phyloP scores from a whole-genome alignment of 1,140 invertebrate genomes.

The Lordiphosa mommai region DNA sequence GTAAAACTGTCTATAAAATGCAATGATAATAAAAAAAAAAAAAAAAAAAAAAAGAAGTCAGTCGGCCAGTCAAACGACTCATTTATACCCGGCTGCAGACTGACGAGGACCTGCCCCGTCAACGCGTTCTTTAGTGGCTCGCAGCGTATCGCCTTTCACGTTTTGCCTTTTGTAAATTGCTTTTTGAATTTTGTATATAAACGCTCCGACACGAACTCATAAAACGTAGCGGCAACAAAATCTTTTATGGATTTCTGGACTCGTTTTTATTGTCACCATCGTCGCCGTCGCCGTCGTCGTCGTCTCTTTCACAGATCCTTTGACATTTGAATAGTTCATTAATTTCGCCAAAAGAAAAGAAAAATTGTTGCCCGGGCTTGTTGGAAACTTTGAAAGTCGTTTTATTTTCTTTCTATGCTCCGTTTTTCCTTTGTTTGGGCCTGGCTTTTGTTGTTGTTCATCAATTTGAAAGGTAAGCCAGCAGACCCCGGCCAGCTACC shows the following conservation, averaged over 20 bases:
- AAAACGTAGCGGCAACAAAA: constrained; percentile 62
- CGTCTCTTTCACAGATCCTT: constrained; percentile 68
- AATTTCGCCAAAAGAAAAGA: constrained; percentile 64
- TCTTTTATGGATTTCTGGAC: constrained; percentile 74
- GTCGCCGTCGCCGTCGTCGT: constrained; percentile 21
- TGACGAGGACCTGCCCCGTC: constrained; percentile 31
- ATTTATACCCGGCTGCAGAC: constrained; percentile 38
- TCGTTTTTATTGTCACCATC: constrained; percentile 68
- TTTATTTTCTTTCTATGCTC: constrained; percentile 55
- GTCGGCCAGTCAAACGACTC: constrained; percentile 50
- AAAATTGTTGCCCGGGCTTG: constrained; percentile 23
- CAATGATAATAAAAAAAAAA: constrained; percentile 67
- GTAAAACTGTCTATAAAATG: constrained; percentile 77
- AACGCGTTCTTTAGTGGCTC: constrained; percentile 53
- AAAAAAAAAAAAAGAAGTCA: constrained; percentile 19
- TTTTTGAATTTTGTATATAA: constrained; percentile 77
- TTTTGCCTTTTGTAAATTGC: constrained; percentile 72
- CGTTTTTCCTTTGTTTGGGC: constrained; percentile 62
- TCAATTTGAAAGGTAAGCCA: constrained; percentile 73
- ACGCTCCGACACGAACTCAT: constrained; percentile 47
- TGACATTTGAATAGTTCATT: constrained; percentile 78
- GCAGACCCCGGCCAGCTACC: constrained; percentile 11
- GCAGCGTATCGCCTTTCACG: constrained; percentile 70
- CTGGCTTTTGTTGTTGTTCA: constrained; percentile 72
- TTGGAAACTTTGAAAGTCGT: constrained; percentile 69